Evolutionary conservation across 1,140 invertebrate species (phyloP).

Genomic region (Mizuhopecten yessoensis): DNA sequence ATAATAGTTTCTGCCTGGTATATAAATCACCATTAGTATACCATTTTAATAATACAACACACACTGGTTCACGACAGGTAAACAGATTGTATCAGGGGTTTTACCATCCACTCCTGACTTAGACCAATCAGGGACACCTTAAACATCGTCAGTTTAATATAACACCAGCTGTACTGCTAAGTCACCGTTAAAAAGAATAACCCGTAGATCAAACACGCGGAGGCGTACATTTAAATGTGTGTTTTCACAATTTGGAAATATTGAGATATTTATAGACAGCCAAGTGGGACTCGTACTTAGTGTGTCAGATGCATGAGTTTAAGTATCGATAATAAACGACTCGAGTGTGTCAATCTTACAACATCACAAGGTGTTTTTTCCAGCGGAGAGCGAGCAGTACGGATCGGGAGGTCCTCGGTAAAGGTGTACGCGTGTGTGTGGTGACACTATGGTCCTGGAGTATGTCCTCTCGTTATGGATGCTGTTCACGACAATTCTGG

Average conservation of each 20-base stretch:
- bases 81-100: not conserved
- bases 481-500: not conserved
- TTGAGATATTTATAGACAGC: not conserved
- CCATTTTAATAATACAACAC: not conserved
- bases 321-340: too few relatives aligned
- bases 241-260: not conserved
- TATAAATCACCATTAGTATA: too few relatives aligned
- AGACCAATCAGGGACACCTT: not conserved
- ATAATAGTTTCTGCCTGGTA: too few relatives aligned
- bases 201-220: not conserved
- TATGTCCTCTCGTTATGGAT: conserved; percentile 22
- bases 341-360: too few relatives aligned
- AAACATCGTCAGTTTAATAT: not conserved
- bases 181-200: not conserved
- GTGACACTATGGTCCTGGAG: not conserved
- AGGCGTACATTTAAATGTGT: not conserved
- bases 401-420: not conserved
- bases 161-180: not conserved
- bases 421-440: not conserved
- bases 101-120: not conserved
- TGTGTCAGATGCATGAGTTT: not conserved
- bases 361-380: too few relatives aligned
- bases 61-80: not conserved
- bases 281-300: not conserved
- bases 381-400: not conserved